Percentiles rank a stretch among this genome's conserved stretches.
These are phyloP conservation scores for Eubasilissa splendida DNA, from an alignment of 2,888 invertebrate genomes.

Conservation along the genomic window DNA sequence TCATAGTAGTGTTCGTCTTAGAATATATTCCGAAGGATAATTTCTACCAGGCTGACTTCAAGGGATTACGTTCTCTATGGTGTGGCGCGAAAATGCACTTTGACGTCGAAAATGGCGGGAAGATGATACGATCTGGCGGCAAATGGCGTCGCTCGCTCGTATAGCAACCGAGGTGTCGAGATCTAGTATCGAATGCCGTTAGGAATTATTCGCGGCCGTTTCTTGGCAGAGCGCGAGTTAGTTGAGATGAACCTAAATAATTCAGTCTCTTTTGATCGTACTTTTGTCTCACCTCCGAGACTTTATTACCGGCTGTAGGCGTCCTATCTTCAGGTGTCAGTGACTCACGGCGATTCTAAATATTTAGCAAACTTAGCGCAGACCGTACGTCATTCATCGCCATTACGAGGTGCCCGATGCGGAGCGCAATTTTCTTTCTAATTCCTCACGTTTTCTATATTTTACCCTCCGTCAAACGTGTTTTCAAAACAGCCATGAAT, in stretches of 20 bases:
- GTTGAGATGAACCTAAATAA: slow-evolving; percentile 54
- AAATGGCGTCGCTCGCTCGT: slow-evolving; percentile 7
- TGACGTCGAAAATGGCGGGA: slow-evolving; percentile 21
- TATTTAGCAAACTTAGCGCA: slow-evolving; percentile 19
- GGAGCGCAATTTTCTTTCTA: too few relatives aligned
- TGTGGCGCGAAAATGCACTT: slow-evolving; percentile 26
- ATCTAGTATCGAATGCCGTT: slow-evolving; percentile 45
- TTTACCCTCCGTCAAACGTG: not conserved
- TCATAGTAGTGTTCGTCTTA: slow-evolving; percentile 36
- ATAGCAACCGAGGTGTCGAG: slow-evolving; percentile 38
- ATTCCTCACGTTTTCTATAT: too few relatives aligned
- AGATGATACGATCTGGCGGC: slow-evolving; percentile 30
- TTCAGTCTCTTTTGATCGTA: slow-evolving; percentile 7
- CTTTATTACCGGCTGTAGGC: not conserved
- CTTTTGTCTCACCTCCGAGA: not conserved
- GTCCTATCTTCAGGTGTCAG: not conserved
- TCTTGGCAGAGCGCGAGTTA: slow-evolving; percentile 48
- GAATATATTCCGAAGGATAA: slow-evolving; percentile 59
- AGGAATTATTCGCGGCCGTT: slow-evolving; percentile 43
- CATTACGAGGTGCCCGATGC: too few relatives aligned
- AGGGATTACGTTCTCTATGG: slow-evolving; percentile 41
- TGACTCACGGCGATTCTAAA: slow-evolving; percentile 5
- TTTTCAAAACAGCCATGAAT: slow-evolving; percentile 13
- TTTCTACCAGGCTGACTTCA: slow-evolving; percentile 61
- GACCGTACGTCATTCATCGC: too few relatives aligned